Evolutionary conservation across 2,888 invertebrate genomes (phyloP).

Genomic region (Panzeria rudis): DNA sequence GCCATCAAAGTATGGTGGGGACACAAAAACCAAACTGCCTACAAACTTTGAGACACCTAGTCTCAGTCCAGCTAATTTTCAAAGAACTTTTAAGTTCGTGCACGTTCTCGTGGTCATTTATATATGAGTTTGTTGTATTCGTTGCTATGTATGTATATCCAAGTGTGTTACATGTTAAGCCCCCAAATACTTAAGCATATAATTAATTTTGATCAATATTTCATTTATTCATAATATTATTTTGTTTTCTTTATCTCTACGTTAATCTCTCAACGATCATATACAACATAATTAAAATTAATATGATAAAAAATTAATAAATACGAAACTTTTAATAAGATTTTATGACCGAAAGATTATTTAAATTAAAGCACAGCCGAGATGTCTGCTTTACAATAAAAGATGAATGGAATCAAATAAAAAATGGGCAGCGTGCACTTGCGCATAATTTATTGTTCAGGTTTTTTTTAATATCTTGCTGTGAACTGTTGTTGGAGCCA

Average conservation of each 20-base stretch:
- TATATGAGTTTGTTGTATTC: neutral
- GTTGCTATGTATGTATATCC: neutral
- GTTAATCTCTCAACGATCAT: slow-evolving; percentile 31
- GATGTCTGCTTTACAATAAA: neutral
- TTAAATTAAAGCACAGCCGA: neutral
- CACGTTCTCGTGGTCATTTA: neutral
- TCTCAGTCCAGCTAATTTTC: no score
- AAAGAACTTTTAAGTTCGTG: no score
- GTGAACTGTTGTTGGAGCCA: neutral
- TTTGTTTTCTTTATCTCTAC: slow-evolving; percentile 25
- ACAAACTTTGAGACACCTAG: no score
- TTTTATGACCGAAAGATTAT: neutral
- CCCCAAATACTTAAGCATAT: slow-evolving; percentile 26
- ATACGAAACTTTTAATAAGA: neutral
- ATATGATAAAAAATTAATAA: slow-evolving; percentile 41
- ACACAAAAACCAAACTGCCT: no score
- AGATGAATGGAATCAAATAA: neutral
- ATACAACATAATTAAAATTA: slow-evolving; percentile 42
- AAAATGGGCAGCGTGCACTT: neutral
- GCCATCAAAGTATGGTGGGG: no score
- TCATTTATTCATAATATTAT: slow-evolving; percentile 40
- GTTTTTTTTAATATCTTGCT: neutral
- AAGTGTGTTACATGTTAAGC: neutral
- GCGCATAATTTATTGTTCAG: neutral
- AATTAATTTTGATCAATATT: slow-evolving; percentile 33